phyloP scores from a whole-genome alignment of 2,888 invertebrate genomes.

The Tenthredo distinguenda region DNA sequence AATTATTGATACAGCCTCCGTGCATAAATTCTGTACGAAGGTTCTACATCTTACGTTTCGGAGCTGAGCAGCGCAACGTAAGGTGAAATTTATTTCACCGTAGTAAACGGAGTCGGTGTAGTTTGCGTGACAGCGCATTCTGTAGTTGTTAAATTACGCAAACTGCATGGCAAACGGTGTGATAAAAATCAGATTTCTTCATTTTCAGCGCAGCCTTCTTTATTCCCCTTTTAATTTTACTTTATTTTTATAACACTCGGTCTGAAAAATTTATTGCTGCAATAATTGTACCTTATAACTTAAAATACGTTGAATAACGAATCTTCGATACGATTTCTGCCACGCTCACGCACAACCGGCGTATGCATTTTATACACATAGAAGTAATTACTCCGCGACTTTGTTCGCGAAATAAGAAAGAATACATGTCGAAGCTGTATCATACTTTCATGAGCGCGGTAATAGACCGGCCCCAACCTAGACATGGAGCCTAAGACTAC shows the following conservation, averaged over 20 bases:
- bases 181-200: slow-evolving; percentile 34
- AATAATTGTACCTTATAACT: background rate
- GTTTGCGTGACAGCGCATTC: slow-evolving; percentile 2
- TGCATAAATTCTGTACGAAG: slow-evolving; percentile 1
- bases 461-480: background rate
- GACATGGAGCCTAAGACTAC: background rate
- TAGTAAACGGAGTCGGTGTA: background rate
- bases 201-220: background rate
- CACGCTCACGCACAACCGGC: background rate
- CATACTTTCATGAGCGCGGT: slow-evolving; percentile 33
- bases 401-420: background rate
- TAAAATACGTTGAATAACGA: background rate
- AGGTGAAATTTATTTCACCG: slow-evolving; percentile 4
- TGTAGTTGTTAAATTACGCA: slow-evolving; percentile 20
- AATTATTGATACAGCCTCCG: slow-evolving; percentile 16
- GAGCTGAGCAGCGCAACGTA: background rate
- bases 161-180: background rate
- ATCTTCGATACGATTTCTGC: background rate
- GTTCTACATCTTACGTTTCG: background rate
- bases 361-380: background rate
- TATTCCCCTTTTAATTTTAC: background rate
- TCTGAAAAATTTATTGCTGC: background rate
- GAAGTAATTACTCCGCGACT: background rate
- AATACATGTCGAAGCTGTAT: background rate
- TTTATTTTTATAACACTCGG: background rate